Percentiles rank a stretch among this genome's conserved stretches.
These are phyloP conservation scores for Epinephelus coioides DNA, from an alignment of 2,797 vertebrate genomes.

Conservation along the genomic window DNA sequence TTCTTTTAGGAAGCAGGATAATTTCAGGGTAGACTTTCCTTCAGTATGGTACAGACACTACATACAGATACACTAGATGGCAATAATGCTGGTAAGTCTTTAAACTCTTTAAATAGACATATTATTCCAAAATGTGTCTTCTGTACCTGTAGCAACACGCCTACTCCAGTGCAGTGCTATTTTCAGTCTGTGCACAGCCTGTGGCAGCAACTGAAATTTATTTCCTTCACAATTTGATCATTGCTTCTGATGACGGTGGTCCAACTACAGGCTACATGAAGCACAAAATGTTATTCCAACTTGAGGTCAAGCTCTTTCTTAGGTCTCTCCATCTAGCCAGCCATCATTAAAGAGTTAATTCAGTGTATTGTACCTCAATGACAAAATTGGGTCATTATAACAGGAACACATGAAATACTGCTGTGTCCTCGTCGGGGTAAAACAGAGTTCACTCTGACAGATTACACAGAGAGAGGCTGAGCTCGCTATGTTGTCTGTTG, in stretches of 20 bases:
- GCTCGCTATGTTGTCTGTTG: conserved; percentile 25
- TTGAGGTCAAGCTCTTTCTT: neutral
- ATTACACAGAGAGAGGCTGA: conserved; percentile 28
- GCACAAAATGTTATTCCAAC: neutral
- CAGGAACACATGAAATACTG: neutral
- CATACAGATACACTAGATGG: neutral
- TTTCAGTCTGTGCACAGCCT: conserved; percentile 6
- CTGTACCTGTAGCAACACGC: conserved; percentile 21
- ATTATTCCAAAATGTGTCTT: conserved; percentile 5
- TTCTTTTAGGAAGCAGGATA: neutral
- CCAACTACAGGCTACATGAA: neutral
- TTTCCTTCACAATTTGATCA: neutral
- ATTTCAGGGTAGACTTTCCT: no score
- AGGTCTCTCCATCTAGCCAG: neutral
- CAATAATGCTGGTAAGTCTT: neutral
- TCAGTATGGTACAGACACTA: neutral
- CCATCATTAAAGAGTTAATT: neutral
- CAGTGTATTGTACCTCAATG: conserved; percentile 7
- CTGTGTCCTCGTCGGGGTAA: conserved; percentile 6
- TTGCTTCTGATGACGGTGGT: neutral
- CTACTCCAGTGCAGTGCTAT: conserved; percentile 5
- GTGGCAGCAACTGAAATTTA: neutral
- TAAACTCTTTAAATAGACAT: neutral
- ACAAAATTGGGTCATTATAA: neutral
- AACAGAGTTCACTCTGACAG: conserved; percentile 15